Base-by-base conservation (phyloP, 1,140 invertebrate genomes). In the Elysia chlorotica region DNA sequence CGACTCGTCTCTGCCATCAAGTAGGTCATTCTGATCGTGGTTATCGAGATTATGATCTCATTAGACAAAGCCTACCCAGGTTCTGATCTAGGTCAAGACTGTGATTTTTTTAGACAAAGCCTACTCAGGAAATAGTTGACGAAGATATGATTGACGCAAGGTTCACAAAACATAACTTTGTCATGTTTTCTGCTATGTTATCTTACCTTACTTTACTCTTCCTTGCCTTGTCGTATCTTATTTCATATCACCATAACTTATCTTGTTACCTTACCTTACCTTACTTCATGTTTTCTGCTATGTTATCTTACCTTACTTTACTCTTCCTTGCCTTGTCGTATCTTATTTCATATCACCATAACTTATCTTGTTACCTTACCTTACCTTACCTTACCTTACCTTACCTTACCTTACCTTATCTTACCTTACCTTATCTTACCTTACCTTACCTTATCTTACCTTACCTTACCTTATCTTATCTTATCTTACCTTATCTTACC, bases 1-100 rank as follows among this genome's bases (percentile, higher is more conserved):
- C 91, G 92, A 19, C 89, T 99, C 1, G 95, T 97, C 0, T 92
- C 94, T 33, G 94, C 95, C 48, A 97, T 98, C 73, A 91, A 91
- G 92, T 93, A 83, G 81, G 85, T 35, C n/a, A n/a, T n/a, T n/a
- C n/a, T n/a, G n/a, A n/a, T n/a, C n/a, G n/a, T n/a, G n/a, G n/a
- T n/a, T n/a, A n/a, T n/a, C n/a, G n/a, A n/a, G n/a, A n/a, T n/a
- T n/a, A n/a, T n/a, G n/a, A n/a, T n/a, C n/a, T n/a, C n/a, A n/a
- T n/a, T n/a, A n/a, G n/a, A n/a, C n/a, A n/a, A n/a, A n/a, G n/a
- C n/a, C n/a, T n/a, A n/a, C n/a, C n/a, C n/a, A n/a, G n/a, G n/a
- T n/a, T n/a, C n/a, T n/a, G n/a, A n/a, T n/a, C n/a, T n/a, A n/a
- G n/a, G n/a, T n/a, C n/a, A n/a, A n/a, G n/a, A n/a, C n/a, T n/a